Evolutionary conservation across 2,113 vertebrate genomes (phyloP), one percentile per base, ranked within the genome.

Genomic region (Poeciliopsis occidentalis): DNA sequence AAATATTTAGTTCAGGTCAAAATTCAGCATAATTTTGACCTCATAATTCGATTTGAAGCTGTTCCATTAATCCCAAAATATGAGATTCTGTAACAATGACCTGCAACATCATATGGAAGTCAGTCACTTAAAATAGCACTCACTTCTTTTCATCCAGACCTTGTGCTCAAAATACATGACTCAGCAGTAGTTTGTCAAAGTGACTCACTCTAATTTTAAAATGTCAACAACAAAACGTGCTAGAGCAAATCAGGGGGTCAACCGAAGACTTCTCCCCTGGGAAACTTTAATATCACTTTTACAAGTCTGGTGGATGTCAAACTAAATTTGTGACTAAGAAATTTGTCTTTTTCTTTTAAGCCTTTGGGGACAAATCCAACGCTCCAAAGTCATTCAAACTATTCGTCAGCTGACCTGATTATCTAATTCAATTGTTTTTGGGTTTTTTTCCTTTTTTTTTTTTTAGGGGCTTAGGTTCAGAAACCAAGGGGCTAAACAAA

Each of bases 401-500:
- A 11, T 12, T 29, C 39, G 24, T 62, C 24, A 17, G 17, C 4
- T 51, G 4, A 34, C 12, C 11, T 13, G 8, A 66, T 34, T 66
- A 37, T 22, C 15, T 47, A 17, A 76, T 17, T 1, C 24, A 31
- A 19, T 34, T 41, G 7, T 54, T 37, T 29, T 29, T 29, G 1
- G 1, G 31, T 31, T 32, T 11, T 37, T 37, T 41, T 32, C 6
- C 47, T 30, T 4, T 31, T 31, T 6, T 34, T 34, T 37, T 41
- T 32, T 47, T 30, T 4, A 68, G 10, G n/a, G 60, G n/a, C 51
- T 72, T 78, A 39, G 54, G 31, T 70, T 41, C 30, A n/a, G 29
- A 12, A 37, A 13, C 60, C 10, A 29, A 30, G 8, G 12, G 19
- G n/a, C 30, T 3, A 26, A 67, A 15, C 39, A 60, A 70, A 66